Evolutionary conservation across 2,113 vertebrate genomes (phyloP).

Genomic region (Equus przewalskii): DNA sequence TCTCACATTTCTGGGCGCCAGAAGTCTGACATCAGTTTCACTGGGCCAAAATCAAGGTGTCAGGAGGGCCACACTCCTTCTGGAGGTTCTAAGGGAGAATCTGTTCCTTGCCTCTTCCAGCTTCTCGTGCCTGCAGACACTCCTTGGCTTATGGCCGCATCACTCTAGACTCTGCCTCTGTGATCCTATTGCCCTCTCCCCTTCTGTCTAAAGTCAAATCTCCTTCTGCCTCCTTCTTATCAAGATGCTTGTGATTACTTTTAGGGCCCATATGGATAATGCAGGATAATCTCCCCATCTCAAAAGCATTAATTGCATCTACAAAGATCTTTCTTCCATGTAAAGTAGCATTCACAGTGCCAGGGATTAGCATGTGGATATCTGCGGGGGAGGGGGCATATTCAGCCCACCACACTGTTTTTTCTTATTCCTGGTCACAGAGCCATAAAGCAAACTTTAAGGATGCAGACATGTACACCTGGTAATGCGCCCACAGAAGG

Average conservation of each 20-base stretch:
- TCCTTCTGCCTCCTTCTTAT: background rate
- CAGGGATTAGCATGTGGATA: background rate
- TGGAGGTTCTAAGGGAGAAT: background rate
- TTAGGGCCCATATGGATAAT: background rate
- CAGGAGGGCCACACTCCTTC: background rate
- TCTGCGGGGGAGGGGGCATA: background rate
- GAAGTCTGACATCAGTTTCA: background rate
- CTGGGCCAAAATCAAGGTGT: background rate
- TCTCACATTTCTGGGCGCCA: background rate
- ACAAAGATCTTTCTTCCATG: background rate
- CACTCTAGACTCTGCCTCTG: background rate
- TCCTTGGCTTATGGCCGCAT: background rate
- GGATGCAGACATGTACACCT: background rate
- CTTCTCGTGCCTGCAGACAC: background rate
- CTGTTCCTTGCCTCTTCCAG: background rate
- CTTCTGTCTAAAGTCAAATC: background rate
- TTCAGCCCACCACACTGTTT: background rate
- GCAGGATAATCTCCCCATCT: background rate
- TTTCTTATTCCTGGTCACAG: background rate
- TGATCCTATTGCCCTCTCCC: background rate
- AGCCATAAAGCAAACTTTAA: background rate
- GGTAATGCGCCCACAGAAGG: background rate
- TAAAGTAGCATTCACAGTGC: background rate
- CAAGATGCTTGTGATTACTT: background rate
- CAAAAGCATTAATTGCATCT: background rate